These are phyloP conservation scores for Phoxinus dragarum DNA, from an alignment of 2,797 vertebrate species.

Conservation along the genomic window DNA sequence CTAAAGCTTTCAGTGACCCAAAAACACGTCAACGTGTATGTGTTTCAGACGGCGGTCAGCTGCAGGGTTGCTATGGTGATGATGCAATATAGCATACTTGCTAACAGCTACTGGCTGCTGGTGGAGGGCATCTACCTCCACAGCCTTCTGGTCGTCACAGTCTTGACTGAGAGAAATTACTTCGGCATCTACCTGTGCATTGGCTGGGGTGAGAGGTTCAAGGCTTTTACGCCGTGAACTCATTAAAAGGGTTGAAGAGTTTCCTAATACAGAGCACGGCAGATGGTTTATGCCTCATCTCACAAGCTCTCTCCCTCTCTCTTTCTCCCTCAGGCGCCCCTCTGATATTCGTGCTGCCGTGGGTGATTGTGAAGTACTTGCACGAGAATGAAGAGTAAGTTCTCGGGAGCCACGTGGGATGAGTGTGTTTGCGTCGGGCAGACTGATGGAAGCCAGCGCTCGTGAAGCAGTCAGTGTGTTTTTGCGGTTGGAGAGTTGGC, in stretches of 20 bases:
- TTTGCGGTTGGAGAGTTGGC: slow-evolving; percentile 29
- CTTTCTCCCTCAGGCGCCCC: slow-evolving; percentile 83
- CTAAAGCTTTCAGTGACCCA: not conserved
- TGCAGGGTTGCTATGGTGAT: slow-evolving; percentile 86
- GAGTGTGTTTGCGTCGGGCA: slow-evolving; percentile 5
- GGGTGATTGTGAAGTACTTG: slow-evolving; percentile 87
- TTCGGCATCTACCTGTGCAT: slow-evolving; percentile 85
- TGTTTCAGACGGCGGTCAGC: slow-evolving; percentile 80
- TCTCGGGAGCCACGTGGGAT: slow-evolving; percentile 17
- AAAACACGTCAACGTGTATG: not conserved
- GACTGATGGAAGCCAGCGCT: not conserved
- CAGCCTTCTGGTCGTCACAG: slow-evolving; percentile 80
- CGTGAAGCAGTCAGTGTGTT: slow-evolving; percentile 9
- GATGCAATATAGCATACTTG: slow-evolving; percentile 86
- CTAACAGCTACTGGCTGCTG: slow-evolving; percentile 90
- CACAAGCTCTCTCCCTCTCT: slow-evolving; percentile 54
- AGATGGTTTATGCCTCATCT: slow-evolving; percentile 29
- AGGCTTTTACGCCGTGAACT: not conserved
- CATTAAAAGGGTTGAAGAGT: slow-evolving; percentile 24
- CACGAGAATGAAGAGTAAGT: slow-evolving; percentile 96
- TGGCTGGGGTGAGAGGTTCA: slow-evolving; percentile 85
- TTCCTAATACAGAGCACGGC: slow-evolving; percentile 19
- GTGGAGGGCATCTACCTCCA: slow-evolving; percentile 87
- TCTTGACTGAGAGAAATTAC: slow-evolving; percentile 81
- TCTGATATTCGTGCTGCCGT: slow-evolving; percentile 90